Evolutionary conservation across 2,888 invertebrate genomes (phyloP), one percentile per base, ranked within the genome.

Genomic region (Mystacides longicornis): DNA sequence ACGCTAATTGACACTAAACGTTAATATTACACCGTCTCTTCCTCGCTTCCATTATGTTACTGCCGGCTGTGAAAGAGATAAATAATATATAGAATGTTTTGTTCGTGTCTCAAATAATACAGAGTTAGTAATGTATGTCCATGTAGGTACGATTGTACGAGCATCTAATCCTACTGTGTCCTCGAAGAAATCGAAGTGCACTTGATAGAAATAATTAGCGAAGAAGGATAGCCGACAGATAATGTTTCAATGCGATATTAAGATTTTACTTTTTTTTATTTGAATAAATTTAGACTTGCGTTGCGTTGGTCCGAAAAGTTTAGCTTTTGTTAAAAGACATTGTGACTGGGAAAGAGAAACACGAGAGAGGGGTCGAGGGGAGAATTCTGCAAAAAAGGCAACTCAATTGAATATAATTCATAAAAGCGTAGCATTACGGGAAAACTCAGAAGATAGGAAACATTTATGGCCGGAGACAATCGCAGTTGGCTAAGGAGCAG

Each of bases 321-420:
- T 37, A 37, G 37, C 37, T 37, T 37, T 37, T 37, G 37, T 37
- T 37, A 37, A 37, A 37, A 37, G 37, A 37, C 16, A 37, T 37
- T 14, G 37, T 37, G 37, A 37, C 22, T 21, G 46, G 46, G 11
- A 11, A 14, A 20, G 19, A 18, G 43, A 43, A 21, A 31, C 51
- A 51, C 23, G 42, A 37, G 33, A 43, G n/a, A n/a, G n/a, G n/a
- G n/a, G n/a, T n/a, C 47, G n/a, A 37, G 46, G 54, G 51, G 46
- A 33, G 37, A 45, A 52, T 21, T 33, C 23, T 14, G 52, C 47
- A 18, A 51, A 49, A 56, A 49, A 43, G 55, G 37, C 49, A 54
- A 56, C 56, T 56, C 56, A 49, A 59, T 59, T 59, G 56, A 59
- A 56, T 56, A 54, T 59, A 59, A 59, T 56, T 59, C 59, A 59